Percentiles rank a stretch among this genome's conserved stretches.
Evolutionary conservation across 2,888 invertebrate species (phyloP).

Genomic region (Drosophila limbata): DNA sequence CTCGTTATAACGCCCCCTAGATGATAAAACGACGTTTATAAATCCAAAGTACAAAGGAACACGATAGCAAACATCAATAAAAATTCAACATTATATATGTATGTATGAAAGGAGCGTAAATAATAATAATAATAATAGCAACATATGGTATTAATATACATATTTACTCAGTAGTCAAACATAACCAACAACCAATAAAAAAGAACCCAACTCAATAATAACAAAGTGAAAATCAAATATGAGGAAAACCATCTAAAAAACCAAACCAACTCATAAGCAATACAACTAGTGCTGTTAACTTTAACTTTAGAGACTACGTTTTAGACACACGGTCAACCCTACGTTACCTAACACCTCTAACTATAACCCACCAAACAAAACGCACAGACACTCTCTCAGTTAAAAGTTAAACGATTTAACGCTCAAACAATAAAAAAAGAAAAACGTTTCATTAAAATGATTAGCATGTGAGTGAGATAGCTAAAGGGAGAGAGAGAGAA

Average conservation of each 20-base stretch:
- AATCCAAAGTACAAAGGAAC: slow-evolving; percentile 77
- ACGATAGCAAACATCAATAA: slow-evolving; percentile 24
- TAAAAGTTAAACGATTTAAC: slow-evolving; percentile 30
- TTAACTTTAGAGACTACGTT: slow-evolving; percentile 68
- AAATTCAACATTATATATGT: slow-evolving; percentile 24
- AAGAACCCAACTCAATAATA: slow-evolving; percentile 14
- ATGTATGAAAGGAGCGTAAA: slow-evolving; percentile 41
- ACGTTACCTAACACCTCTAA: slow-evolving; percentile 63
- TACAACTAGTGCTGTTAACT: slow-evolving; percentile 75
- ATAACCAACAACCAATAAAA: slow-evolving; percentile 50
- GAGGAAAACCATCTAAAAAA: slow-evolving; percentile 16
- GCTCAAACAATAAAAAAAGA: slow-evolving; percentile 23
- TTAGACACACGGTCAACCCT: slow-evolving; percentile 46
- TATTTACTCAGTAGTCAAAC: slow-evolving; percentile 53
- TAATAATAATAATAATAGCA: slow-evolving; percentile 62
- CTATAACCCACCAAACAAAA: slow-evolving; percentile 62
- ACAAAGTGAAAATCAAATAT: not conserved
- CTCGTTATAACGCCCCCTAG: slow-evolving; percentile 38
- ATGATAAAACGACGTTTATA: slow-evolving; percentile 69
- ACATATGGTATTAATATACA: slow-evolving; percentile 77
- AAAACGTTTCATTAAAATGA: slow-evolving; percentile 28
- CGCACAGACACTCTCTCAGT: slow-evolving; percentile 21
- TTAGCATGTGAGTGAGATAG: slow-evolving; percentile 60
- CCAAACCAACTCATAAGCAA: slow-evolving; percentile 69
- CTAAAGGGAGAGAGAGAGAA: slow-evolving; percentile 43